Conservation (phyloP, 2,797 vertebrate genomes). For the Heterohyrax brucei region DNA sequence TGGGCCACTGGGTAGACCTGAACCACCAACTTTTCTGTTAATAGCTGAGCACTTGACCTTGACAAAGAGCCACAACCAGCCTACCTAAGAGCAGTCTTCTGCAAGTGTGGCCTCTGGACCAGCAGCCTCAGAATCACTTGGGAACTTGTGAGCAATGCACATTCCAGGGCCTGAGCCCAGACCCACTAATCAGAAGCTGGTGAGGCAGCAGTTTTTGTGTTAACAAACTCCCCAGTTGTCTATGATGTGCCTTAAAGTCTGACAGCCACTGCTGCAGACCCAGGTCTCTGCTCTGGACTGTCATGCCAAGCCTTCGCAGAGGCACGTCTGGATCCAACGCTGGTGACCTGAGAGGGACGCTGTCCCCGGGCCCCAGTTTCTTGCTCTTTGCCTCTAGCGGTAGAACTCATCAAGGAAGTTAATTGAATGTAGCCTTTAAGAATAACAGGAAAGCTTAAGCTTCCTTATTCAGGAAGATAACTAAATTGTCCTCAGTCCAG, state of each 20-base stretch:
- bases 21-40: neutral
- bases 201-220: neutral
- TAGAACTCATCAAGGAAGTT: neutral
- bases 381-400: neutral
- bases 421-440: neutral
- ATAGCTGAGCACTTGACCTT: neutral
- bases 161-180: neutral
- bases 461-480: constrained; percentile 37
- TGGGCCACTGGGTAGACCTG: neutral
- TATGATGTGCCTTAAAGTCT: accelerated
- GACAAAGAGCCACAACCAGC: neutral
- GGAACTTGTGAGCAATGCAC: neutral
- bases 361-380: accelerated
- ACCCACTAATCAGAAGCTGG: neutral
- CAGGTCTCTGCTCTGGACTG: neutral
- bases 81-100: accelerated
- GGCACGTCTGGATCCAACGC: neutral
- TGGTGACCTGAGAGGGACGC: accelerated
- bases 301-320: neutral
- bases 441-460: neutral
- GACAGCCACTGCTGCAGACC: neutral
- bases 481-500: neutral
- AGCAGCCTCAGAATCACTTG: accelerated
- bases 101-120: neutral
- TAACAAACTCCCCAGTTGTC: neutral